phyloP scores from a whole-genome alignment of 2,797 vertebrate genomes.

The Melopsittacus undulatus region DNA sequence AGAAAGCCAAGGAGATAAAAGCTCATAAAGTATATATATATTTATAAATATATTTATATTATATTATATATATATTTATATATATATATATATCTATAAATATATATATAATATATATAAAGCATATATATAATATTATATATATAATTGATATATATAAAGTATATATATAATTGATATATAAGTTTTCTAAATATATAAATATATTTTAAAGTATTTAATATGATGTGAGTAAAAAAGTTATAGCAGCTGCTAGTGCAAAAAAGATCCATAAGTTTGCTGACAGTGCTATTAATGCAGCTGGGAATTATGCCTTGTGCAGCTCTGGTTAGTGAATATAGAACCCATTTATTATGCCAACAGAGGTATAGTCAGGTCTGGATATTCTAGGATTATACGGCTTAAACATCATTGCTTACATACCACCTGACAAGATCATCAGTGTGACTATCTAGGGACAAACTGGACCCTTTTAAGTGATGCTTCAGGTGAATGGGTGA shows the following conservation, averaged over 20 bases:
- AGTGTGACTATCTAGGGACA: background rate
- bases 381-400: background rate
- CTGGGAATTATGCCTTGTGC: background rate
- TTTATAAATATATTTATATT: no score
- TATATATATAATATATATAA: no score
- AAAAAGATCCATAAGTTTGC: background rate
- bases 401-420: background rate
- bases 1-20: background rate
- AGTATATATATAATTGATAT: no score
- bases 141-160: no score
- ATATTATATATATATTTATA: no score
- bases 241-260: background rate
- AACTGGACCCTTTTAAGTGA: background rate
- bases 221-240: background rate
- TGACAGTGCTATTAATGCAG: background rate
- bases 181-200: no score
- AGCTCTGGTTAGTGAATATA: background rate
- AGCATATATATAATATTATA: background rate
- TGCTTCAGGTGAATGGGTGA: fast-evolving
- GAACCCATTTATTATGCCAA: background rate
- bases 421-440: background rate
- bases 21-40: background rate
- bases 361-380: background rate
- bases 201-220: background rate
- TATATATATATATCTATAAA: no score